A percentile compares a stretch with the other conserved stretches of the same genome.
phyloP scores from a whole-genome alignment of 2,797 vertebrate species.

The Spheniscus humboldti region DNA sequence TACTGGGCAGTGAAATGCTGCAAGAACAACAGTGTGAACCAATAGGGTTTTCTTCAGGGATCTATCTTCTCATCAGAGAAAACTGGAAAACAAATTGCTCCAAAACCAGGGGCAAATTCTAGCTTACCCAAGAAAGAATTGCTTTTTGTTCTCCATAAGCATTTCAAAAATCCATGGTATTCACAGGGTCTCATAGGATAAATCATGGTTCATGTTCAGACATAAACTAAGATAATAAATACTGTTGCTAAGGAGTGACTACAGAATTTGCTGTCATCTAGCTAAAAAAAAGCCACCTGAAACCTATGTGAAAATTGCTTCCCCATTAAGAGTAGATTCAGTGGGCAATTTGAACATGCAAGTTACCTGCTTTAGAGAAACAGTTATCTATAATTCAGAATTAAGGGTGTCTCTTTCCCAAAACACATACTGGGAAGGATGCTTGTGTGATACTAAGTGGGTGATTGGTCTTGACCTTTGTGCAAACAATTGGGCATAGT shows the following conservation, averaged over 20 bases:
- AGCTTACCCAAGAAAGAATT: background rate
- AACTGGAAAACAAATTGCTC: background rate
- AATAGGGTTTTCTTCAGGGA: background rate
- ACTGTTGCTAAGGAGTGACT: background rate
- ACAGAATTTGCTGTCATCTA: background rate
- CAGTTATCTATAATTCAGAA: background rate
- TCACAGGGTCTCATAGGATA: background rate
- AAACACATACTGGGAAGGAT: background rate
- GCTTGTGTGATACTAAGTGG: accelerated
- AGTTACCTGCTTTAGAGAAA: background rate
- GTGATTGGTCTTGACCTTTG: background rate
- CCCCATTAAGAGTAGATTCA: background rate
- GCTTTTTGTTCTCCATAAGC: background rate
- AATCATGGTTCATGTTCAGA: background rate
- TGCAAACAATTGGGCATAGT: background rate
- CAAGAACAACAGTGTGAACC: background rate
- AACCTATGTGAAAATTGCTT: background rate
- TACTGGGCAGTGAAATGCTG: background rate
- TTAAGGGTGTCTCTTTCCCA: background rate
- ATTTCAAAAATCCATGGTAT: background rate
- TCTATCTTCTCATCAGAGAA: background rate
- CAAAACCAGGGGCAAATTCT: background rate
- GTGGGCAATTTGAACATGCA: background rate
- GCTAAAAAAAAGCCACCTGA: background rate
- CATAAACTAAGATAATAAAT: background rate